A percentile compares a stretch with the other conserved stretches of the same genome.
Conservation (phyloP, 2,113 vertebrate species). For the Peromyscus polionotus region DNA sequence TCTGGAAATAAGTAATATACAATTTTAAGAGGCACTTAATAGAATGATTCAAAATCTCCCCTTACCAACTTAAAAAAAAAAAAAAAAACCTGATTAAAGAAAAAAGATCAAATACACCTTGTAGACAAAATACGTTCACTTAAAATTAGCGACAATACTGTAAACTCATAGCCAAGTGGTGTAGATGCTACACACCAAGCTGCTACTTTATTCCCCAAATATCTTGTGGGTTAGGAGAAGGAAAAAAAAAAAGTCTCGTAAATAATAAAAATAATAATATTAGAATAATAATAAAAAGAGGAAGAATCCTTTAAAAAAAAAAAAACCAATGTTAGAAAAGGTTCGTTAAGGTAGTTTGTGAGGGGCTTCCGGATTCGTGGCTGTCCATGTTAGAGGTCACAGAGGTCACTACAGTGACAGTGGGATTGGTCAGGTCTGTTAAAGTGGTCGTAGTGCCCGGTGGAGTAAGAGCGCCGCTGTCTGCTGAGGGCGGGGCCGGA, state of each 20-base stretch:
- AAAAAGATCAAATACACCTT: constrained; percentile 82
- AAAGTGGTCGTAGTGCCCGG: constrained; percentile 99
- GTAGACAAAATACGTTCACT: constrained; percentile 80
- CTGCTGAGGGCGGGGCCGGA: constrained; percentile 96
- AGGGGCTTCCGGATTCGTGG: constrained; percentile 99
- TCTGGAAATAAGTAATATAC: constrained; percentile 93
- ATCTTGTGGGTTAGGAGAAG: constrained; percentile 80
- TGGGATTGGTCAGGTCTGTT: constrained; percentile 99
- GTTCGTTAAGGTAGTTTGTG: constrained; percentile 99
- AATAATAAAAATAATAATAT: constrained; percentile 89
- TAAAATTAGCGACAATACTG: constrained; percentile 85
- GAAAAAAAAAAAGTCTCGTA: constrained; percentile 81
- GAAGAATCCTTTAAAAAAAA: constrained; percentile 84
- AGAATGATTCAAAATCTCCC: constrained; percentile 83
- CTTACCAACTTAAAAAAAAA: constrained; percentile 71
- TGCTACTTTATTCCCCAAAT: constrained; percentile 90
- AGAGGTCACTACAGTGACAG: constrained; percentile 98
- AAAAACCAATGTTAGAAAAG: constrained; percentile 97
- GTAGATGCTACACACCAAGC: constrained; percentile 94
- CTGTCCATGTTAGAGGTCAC: constrained; percentile 99
- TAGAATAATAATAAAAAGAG: constrained; percentile 84
- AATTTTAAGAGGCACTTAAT: constrained; percentile 92
- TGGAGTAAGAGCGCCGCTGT: constrained; percentile 98
- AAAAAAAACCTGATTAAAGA: constrained; percentile 65
- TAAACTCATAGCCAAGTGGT: constrained; percentile 94